Evolutionary conservation across 53 echinoderm and acorn worm genomes (phyloP).

Genomic region (Luidia sarsii): DNA sequence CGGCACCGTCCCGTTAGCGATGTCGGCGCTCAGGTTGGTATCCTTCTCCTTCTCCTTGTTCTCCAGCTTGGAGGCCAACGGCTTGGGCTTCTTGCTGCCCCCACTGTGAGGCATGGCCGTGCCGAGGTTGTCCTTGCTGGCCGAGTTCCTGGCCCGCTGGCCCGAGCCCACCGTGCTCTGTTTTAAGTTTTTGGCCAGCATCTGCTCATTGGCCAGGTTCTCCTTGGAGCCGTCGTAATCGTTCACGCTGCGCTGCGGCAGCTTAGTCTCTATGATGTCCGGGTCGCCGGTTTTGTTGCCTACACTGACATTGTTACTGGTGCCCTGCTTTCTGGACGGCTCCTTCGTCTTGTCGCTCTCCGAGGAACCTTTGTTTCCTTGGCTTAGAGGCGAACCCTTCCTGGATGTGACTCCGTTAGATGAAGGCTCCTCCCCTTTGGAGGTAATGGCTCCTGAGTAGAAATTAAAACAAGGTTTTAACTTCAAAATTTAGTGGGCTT

Average conservation of each 20-base stretch:
- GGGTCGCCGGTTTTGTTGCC: constrained; percentile 57
- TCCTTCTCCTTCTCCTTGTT: constrained; percentile 82
- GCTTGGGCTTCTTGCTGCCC: constrained; percentile 76
- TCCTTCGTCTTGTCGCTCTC: constrained; percentile 42
- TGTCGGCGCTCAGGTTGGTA: constrained; percentile 51
- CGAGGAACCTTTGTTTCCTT: constrained; percentile 36
- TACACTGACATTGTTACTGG: constrained; percentile 79
- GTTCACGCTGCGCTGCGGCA: constrained; percentile 88
- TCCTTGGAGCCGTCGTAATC: constrained; percentile 90
- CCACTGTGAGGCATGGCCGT: constrained; percentile 40
- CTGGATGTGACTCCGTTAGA: constrained; percentile 62
- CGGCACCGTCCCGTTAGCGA: constrained; percentile 58
- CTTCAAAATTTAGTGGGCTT: too few relatives aligned
- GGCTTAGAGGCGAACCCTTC: constrained; percentile 54
- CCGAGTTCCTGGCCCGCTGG: constrained; percentile 48
- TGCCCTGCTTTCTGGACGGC: constrained; percentile 61
- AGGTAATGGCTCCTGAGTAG: constrained; percentile 62
- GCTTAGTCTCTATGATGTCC: constrained; percentile 88
- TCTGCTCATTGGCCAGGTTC: constrained; percentile 95
- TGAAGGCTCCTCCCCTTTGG: constrained; percentile 79
- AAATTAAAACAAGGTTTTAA: too few relatives aligned
- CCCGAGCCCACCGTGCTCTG: constrained; percentile 67
- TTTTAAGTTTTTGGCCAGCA: constrained; percentile 82
- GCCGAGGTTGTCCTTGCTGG: constrained; percentile 70
- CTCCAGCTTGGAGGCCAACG: constrained; percentile 81